Evolutionary conservation across 2,113 vertebrate genomes (phyloP).

Genomic region (Macroglossus sobrinus): DNA sequence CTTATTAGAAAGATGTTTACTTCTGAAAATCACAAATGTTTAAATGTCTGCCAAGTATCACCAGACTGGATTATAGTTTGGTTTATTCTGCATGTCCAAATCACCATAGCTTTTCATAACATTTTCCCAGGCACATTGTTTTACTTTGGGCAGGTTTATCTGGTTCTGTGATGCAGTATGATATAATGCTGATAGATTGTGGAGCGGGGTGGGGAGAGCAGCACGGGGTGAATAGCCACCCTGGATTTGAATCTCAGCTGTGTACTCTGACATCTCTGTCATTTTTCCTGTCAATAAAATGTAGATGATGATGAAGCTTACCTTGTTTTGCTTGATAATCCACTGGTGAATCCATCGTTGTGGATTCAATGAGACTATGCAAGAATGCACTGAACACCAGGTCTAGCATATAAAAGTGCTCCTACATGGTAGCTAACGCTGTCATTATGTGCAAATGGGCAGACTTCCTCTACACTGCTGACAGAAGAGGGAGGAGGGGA

Average conservation of each 20-base stretch:
- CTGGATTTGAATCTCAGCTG: not conserved
- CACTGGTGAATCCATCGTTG: not conserved
- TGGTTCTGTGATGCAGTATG: not conserved
- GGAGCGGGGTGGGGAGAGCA: not conserved
- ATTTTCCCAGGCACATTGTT: not conserved
- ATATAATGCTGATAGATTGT: not conserved
- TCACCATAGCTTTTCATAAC: not conserved
- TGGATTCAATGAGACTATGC: not conserved
- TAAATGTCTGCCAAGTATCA: not conserved
- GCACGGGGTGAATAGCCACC: no score
- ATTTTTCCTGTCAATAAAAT: not conserved
- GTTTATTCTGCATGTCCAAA: not conserved
- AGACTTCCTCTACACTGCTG: not conserved
- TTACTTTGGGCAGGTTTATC: not conserved
- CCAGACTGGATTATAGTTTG: not conserved
- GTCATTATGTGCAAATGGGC: not conserved
- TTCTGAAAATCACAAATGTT: not conserved
- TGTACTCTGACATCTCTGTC: not conserved
- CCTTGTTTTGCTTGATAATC: not conserved
- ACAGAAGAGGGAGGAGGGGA: not conserved
- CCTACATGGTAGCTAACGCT: not conserved
- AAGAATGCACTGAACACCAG: no score
- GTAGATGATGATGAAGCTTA: not conserved
- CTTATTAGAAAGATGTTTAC: not conserved
- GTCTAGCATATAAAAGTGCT: not conserved